phyloP scores from a whole-genome alignment of 2,888 invertebrate species.

The Drosophila multiciliata region DNA sequence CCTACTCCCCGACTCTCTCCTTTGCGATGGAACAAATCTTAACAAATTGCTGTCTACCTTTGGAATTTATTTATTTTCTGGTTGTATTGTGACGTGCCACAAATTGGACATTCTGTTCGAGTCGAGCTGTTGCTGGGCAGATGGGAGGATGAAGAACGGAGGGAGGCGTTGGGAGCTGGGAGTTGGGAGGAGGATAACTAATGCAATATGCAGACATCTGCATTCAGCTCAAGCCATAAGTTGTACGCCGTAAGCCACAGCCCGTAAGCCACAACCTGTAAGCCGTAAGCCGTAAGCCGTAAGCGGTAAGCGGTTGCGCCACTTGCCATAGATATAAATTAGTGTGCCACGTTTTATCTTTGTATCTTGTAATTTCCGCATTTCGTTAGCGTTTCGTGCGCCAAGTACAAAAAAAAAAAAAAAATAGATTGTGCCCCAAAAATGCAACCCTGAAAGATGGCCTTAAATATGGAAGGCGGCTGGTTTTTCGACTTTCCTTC shows the following conservation, averaged over 20 bases:
- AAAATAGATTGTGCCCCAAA: conserved; percentile 5
- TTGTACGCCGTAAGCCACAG: not conserved
- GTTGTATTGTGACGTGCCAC: conserved; percentile 26
- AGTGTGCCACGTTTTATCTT: conserved; percentile 48
- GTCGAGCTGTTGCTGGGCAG: not conserved
- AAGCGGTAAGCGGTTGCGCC: conserved; percentile 2
- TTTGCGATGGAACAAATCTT: conserved; percentile 30
- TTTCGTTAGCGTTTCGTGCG: conserved; percentile 38
- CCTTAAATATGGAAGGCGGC: not conserved
- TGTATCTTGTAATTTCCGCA: conserved; percentile 71
- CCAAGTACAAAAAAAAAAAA: conserved; percentile 8
- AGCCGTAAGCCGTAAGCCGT: not conserved
- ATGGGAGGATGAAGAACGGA: not conserved
- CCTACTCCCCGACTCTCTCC: not conserved
- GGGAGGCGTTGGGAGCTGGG: not conserved
- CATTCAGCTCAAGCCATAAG: conserved; percentile 37
- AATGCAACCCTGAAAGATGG: conserved; percentile 14
- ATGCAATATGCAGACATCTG: conserved; percentile 55
- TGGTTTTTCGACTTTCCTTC: not conserved
- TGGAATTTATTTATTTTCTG: conserved; percentile 44
- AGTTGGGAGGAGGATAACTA: conserved; percentile 1
- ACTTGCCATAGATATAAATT: conserved; percentile 44
- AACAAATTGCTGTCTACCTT: conserved; percentile 60
- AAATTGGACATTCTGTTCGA: conserved; percentile 26
- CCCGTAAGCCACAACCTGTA: not conserved